Base-by-base conservation (phyloP, 2,113 vertebrate genomes). In the Actenoides hombroni region DNA sequence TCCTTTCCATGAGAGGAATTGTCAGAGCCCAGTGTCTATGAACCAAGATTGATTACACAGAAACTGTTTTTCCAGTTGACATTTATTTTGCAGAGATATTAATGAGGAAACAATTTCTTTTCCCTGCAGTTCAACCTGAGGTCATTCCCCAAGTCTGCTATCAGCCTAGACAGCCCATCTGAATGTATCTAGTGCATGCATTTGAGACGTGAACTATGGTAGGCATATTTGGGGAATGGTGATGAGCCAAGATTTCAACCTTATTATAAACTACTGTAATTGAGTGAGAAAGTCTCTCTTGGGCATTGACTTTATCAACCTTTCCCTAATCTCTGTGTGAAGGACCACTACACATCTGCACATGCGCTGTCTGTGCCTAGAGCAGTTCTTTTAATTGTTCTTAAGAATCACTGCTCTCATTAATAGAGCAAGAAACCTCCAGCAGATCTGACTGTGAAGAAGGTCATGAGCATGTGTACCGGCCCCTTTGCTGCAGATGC, bases 101-200 rank as follows among this genome's bases (percentile, higher is more conserved):
- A 92, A 94, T 94, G 95, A 94, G 88, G 91, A 96, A 97, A 97
- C 81, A 89, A 94, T 95, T 95, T 91, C 31, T 95, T 89, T 94
- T 74, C 78, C 75, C 82, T 85, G 74, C 67, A 83, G 94, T 97
- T 97, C 96, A 97, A 79, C 48, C 21, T 77, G 86, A 94, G 97
- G 96, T 97, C 93, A 95, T 82, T 94, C 74, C 69, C 81, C 54
- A 73, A 82, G 94, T 87, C 78, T 85, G 83, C 86, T 96, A 91
- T 90, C 95, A 83, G 76, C 84, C 67, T 28, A 60, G 82, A 53
- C 48, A 86, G 83, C 59, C 64, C 88, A 86, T 86, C 51, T 81
- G 68, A 92, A 92, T 68, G 74, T n/a, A 67, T 49, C 60, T 79
- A 76, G 87, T 77, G 29, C 16, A 40, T 39, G 42, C 54, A 67